Evolutionary conservation across 2,113 vertebrate species (phyloP).

Genomic region (Scomber scombrus): DNA sequence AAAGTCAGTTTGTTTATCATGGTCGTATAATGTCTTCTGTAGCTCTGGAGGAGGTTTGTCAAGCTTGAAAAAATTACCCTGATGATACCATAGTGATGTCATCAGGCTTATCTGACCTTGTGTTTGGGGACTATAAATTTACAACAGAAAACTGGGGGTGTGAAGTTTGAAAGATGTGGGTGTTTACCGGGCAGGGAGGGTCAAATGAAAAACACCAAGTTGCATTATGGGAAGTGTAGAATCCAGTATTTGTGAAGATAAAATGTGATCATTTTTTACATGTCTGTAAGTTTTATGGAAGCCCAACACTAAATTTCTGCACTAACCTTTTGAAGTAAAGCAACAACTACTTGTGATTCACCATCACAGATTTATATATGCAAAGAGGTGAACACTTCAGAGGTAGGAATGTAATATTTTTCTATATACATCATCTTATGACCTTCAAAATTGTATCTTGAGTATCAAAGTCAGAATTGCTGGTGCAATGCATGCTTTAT

Average conservation of each 20-base stretch:
- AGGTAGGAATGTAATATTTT: neutral
- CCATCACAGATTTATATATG: neutral
- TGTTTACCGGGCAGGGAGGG: neutral
- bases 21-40: neutral
- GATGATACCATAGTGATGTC: neutral
- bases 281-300: neutral
- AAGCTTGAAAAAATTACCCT: neutral
- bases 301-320: neutral
- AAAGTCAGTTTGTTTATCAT: neutral
- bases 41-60: neutral
- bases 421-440: neutral
- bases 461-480: neutral
- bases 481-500: neutral
- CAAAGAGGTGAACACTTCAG: neutral
- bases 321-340: neutral
- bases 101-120: neutral
- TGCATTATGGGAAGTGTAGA: neutral
- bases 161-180: neutral
- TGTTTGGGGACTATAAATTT: neutral
- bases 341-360: neutral
- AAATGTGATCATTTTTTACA: neutral
- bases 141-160: neutral
- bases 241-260: neutral
- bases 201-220: too few species aligned
- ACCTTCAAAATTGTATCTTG: neutral